These are phyloP conservation scores for Spheniscus humboldti DNA, from an alignment of 2,797 vertebrate genomes.

Conservation along the genomic window DNA sequence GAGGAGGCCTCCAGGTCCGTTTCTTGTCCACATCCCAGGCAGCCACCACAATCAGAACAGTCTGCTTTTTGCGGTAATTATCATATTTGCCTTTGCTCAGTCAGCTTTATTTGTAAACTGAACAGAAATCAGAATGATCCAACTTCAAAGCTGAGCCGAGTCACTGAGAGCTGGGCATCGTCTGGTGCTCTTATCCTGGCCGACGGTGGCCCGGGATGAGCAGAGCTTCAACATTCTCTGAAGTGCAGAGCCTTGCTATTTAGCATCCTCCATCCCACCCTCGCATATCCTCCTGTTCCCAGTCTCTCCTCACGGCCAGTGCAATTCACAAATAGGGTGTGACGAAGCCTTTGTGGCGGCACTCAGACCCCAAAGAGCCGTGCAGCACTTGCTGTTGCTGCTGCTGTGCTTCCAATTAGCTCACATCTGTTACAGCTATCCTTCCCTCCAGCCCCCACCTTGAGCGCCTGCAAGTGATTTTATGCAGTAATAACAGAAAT, in stretches of 20 bases:
- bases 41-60: neutral
- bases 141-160: neutral
- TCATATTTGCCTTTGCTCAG: neutral
- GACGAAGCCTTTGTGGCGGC: neutral
- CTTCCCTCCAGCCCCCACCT: slow-evolving; percentile 24
- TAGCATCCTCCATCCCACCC: neutral
- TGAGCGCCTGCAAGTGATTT: slow-evolving; percentile 69
- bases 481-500: slow-evolving; percentile 70
- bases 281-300: rapidly evolving
- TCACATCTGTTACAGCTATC: slow-evolving; percentile 54
- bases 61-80: neutral
- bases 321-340: neutral
- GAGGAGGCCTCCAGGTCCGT: rapidly evolving
- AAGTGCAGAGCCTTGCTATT: neutral
- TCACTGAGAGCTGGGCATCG: neutral
- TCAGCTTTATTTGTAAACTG: neutral
- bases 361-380: neutral
- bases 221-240: rapidly evolving
- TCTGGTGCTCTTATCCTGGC: neutral
- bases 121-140: neutral
- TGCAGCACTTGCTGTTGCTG: slow-evolving; percentile 45
- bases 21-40: neutral
- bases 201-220: rapidly evolving
- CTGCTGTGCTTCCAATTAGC: slow-evolving; percentile 64
- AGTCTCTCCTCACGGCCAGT: neutral